These are phyloP conservation scores for Ibidorhyncha struthersii DNA, from an alignment of 2,113 vertebrate genomes.

Conservation along the genomic window DNA sequence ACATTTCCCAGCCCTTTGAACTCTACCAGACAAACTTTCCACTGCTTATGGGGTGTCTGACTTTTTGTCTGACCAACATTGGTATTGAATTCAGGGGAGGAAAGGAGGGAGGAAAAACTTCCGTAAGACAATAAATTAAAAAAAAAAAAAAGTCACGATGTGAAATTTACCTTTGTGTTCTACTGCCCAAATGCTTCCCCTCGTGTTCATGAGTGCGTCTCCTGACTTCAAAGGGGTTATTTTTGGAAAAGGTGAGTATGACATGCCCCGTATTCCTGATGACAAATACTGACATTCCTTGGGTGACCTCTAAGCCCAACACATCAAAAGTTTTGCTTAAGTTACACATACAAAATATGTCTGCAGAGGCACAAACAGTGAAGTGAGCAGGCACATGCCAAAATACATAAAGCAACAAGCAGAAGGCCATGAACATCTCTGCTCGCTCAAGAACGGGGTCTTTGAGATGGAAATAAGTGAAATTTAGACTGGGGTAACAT, in stretches of 20 bases:
- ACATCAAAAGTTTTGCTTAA: conserved; percentile 32
- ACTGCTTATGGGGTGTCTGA: not conserved
- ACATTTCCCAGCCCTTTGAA: not conserved
- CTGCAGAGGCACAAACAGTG: not conserved
- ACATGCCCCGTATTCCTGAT: not conserved
- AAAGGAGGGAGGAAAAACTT: not conserved
- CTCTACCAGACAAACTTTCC: not conserved
- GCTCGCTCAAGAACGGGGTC: not conserved
- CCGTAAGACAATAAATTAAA: not conserved
- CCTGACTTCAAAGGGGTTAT: not conserved
- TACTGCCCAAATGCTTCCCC: not conserved
- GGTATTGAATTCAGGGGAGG: not conserved
- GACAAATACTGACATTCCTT: conserved; percentile 6
- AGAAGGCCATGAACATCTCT: not conserved
- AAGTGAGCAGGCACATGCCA: not conserved
- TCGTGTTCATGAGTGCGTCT: not conserved
- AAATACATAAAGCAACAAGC: not conserved
- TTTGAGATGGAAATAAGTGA: not conserved
- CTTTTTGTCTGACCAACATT: not conserved
- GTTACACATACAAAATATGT: conserved; percentile 12
- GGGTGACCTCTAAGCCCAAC: not conserved
- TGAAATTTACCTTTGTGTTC: conserved; percentile 1
- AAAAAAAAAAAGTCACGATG: not conserved
- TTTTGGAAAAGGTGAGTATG: not conserved
- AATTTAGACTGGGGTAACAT: not conserved